Base-by-base conservation (phyloP, 2,113 vertebrate genomes). In the Hassar affinis region DNA sequence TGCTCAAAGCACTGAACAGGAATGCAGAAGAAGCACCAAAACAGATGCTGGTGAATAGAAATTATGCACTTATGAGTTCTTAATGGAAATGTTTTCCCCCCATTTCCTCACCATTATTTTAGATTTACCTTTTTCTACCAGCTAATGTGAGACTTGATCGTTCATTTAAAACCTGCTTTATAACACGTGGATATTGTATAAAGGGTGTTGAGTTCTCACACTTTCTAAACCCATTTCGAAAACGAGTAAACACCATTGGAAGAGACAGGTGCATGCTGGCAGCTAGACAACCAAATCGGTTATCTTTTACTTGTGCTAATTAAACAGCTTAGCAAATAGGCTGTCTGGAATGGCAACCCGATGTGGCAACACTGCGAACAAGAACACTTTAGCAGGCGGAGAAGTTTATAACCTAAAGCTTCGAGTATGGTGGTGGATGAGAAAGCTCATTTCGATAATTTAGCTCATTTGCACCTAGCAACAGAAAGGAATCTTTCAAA, bases 281-380 rank as follows among this genome's bases (percentile, higher is more conserved):
- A 30, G 69, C 25, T 74, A 49, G 45, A 74, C 8, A 27, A 45
- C 25, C 45, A 49, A 27, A 49, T 72, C 68, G 17, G 25, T 8
- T 49, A 9, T 74, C 14, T 74, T 49, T 74, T 49, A 49, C 25
- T 25, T 6, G 27, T 47, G 42, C 45, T 72, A 15, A 72, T 49
- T 49, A 49, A 72, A 49, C 71, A 74, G 12, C n/a, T 74, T 74
- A 33, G n/a, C 47, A 51, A 30, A 74, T 51, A n/a, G 69, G 17
- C 42, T 74, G 45, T 27, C 45, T 74, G 69, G 45, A 74, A 49
- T 3, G 1, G 71, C 42, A 51, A 51, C 6, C 71, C 30, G 71
- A 51, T 74, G 47, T 27, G 71, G 47, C 0, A 74, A 51, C 71
- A 51, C 25, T n/a, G 69, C 14, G 2, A 47, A 49, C n/a, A 51